Evolutionary conservation across 2,888 invertebrate species (phyloP).

Genomic region (Margaritifera margaritifera): DNA sequence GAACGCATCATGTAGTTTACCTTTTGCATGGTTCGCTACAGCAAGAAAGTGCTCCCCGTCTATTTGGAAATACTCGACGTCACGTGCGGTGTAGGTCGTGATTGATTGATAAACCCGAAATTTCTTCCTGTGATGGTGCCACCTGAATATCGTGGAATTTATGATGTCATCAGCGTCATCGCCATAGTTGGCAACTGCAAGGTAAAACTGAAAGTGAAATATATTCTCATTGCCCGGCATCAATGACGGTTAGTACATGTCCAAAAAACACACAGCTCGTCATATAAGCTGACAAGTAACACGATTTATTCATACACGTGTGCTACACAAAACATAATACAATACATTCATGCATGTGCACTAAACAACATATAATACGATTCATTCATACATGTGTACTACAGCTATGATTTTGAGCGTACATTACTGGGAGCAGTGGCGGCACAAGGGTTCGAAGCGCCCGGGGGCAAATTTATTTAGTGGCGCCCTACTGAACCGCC

Average conservation of each 20-base stretch:
- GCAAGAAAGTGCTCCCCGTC: conserved; percentile 63
- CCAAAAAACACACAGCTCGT: not conserved
- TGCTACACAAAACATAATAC: no score
- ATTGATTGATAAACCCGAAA: conserved; percentile 64
- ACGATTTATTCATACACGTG: no score
- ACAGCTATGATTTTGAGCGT: no score
- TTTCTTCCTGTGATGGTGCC: conserved; percentile 60
- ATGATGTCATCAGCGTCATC: conserved; percentile 42
- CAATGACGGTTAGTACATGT: not conserved
- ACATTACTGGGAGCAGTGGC: no score
- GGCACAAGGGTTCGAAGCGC: no score
- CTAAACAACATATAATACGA: not conserved
- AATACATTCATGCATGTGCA: not conserved
- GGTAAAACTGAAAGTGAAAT: conserved; percentile 65
- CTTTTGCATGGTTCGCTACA: conserved; percentile 68
- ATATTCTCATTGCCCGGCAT: not conserved
- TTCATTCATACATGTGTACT: not conserved
- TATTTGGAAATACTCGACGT: conserved; percentile 67
- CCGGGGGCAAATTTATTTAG: no score
- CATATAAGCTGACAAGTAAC: not conserved
- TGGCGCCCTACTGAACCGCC: no score
- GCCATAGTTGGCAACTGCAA: conserved; percentile 71
- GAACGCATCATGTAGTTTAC: conserved; percentile 36
- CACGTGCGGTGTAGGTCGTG: conserved; percentile 67
- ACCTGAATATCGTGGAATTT: conserved; percentile 66